phyloP scores from a whole-genome alignment of 2,113 vertebrate genomes.

The Rana temporaria region DNA sequence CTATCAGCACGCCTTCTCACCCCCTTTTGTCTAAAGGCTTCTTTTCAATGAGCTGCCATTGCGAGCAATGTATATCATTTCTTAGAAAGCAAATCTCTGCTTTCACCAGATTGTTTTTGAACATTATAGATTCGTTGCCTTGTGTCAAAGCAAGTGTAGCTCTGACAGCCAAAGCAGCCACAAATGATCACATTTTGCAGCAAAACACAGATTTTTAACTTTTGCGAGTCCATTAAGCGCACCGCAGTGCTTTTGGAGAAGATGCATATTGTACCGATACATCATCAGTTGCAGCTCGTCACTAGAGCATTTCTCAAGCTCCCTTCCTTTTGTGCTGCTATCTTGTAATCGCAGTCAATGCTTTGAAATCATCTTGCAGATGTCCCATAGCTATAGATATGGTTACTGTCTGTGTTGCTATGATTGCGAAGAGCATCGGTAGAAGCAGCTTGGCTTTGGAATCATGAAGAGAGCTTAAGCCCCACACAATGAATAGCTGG shows the following conservation, averaged over 20 bases:
- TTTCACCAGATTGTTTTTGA: too few relatives aligned
- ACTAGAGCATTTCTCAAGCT: constrained; percentile 6
- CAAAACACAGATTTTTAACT: not conserved
- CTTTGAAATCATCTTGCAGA: constrained; percentile 58
- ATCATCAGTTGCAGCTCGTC: constrained; percentile 5
- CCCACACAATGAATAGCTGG: constrained; percentile 59
- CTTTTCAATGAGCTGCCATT: too few relatives aligned
- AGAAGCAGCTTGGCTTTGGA: constrained; percentile 56
- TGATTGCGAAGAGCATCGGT: constrained; percentile 65
- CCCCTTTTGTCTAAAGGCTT: too few relatives aligned
- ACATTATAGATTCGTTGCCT: not conserved
- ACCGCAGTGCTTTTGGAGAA: not conserved
- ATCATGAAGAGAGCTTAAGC: constrained; percentile 61
- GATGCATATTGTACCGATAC: not conserved
- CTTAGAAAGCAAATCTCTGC: constrained; percentile 6
- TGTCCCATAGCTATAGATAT: constrained; percentile 61
- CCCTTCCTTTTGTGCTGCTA: constrained; percentile 14
- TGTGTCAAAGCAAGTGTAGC: not conserved
- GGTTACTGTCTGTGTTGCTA: constrained; percentile 68
- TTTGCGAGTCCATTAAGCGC: not conserved
- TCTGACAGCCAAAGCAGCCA: not conserved
- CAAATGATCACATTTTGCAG: not conserved
- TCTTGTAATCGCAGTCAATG: constrained; percentile 59
- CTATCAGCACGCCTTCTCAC: too few relatives aligned
- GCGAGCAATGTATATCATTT: too few relatives aligned